These are phyloP conservation scores for Hemicordylus capensis DNA, from an alignment of 2,113 vertebrate species.

Conservation along the genomic window DNA sequence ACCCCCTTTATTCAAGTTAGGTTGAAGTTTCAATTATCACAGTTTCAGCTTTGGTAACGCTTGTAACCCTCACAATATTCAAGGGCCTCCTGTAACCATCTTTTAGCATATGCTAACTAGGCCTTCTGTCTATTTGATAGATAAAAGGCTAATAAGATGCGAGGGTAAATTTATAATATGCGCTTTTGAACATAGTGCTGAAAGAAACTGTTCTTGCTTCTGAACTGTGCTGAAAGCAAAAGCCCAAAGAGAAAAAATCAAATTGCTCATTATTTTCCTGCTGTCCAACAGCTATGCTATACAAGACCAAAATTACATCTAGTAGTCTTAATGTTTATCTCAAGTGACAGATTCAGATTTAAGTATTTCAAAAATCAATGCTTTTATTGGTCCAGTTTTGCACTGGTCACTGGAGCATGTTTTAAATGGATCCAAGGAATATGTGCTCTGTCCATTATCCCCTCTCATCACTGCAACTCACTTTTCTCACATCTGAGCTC, in stretches of 20 bases:
- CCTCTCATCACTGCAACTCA: conserved; percentile 60
- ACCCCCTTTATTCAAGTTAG: no score
- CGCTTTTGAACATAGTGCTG: no score
- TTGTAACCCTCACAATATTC: no score
- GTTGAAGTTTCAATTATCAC: no score
- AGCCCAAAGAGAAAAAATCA: neutral
- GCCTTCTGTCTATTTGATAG: neutral
- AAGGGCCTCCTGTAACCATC: no score
- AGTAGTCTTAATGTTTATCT: neutral
- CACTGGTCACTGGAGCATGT: no score
- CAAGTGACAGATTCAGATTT: neutral
- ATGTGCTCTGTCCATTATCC: no score
- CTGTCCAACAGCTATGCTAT: neutral
- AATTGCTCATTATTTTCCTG: neutral
- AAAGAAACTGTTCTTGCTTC: neutral
- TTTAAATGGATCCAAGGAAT: no score
- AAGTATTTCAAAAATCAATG: neutral
- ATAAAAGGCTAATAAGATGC: neutral
- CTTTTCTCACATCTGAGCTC: conserved; percentile 98
- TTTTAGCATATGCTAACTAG: conserved; percentile 31
- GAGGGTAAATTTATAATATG: neutral
- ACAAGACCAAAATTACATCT: neutral
- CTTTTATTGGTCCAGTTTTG: no score
- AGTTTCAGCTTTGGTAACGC: no score
- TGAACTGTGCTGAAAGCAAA: no score